Evolutionary conservation across 2,888 invertebrate species (phyloP), one percentile per base, ranked within the genome.

Genomic region (Cordilura impudica): DNA sequence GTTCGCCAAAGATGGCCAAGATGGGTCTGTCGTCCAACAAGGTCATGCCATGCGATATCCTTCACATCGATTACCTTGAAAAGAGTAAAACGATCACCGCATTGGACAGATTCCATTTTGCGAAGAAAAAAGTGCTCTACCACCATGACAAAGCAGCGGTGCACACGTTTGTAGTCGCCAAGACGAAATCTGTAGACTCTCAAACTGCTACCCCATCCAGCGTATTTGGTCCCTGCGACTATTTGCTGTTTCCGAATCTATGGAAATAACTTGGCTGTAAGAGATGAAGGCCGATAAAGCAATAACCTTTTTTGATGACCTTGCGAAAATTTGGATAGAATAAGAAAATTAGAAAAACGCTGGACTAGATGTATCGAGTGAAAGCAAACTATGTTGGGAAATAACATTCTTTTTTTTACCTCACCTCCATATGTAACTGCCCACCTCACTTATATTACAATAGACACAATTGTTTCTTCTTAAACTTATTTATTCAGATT

Each of bases 41-140:
- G 54, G 54, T 54, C 8, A 54, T 54, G 54, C 21, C 54, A 8
- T 8, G n/a, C n/a, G n/a, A n/a, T n/a, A n/a, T n/a, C n/a, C n/a
- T n/a, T n/a, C n/a, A n/a, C n/a, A n/a, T n/a, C n/a, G n/a, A n/a
- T n/a, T n/a, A n/a, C n/a, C n/a, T n/a, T n/a, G n/a, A n/a, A n/a
- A n/a, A n/a, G n/a, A 23, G 23, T 54, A 18, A 23, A 54, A 54
- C 54, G 54, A 54, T 54, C 19, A 23, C 54, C 23, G 23, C 18
- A 23, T 23, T 21, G 23, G 23, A 54, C 18, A 7, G 54, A 21
- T n/a, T 23, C 21, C 19, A 21, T 54, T 54, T 54, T 18, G 54
- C 54, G 54, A 54, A 54, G 19, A 54, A 54, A 21, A 54, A 54
- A 54, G 54, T 54, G 54, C 54, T 54, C 7, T 54, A 21, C 54